phyloP scores from a whole-genome alignment of 2,113 vertebrate species.

The Baryphthengus martii region DNA sequence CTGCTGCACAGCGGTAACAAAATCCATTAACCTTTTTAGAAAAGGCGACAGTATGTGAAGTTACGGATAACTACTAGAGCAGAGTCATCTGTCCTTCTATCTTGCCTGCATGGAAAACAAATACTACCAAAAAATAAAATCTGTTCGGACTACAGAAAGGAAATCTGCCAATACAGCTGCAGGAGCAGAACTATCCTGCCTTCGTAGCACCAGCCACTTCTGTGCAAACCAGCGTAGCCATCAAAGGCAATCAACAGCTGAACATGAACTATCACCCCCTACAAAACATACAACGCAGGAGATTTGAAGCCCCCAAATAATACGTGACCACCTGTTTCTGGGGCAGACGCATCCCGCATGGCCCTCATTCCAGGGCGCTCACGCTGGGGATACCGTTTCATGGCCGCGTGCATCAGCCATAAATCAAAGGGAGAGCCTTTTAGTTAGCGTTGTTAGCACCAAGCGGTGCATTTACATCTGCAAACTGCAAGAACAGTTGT shows the following conservation, averaged over 20 bases:
- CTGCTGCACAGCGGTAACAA: neutral
- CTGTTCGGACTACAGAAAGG: neutral
- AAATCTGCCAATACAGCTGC: neutral
- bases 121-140: neutral
- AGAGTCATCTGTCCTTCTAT: neutral
- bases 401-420: neutral
- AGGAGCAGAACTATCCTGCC: neutral
- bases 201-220: neutral
- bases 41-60: neutral
- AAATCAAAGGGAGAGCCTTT: constrained; percentile 36
- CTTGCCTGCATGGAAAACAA: neutral
- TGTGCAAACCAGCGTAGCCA: neutral
- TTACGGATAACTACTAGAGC: neutral
- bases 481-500: neutral
- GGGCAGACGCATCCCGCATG: neutral
- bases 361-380: neutral
- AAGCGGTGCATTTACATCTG: neutral
- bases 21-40: neutral
- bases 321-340: constrained; percentile 50
- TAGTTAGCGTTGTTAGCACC: neutral
- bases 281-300: neutral
- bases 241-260: constrained; percentile 63
- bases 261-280: neutral
- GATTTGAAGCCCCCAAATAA: neutral
- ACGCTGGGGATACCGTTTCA: neutral